Conservation (phyloP, 2,797 vertebrate genomes). For the Propithecus perrieri region DNA sequence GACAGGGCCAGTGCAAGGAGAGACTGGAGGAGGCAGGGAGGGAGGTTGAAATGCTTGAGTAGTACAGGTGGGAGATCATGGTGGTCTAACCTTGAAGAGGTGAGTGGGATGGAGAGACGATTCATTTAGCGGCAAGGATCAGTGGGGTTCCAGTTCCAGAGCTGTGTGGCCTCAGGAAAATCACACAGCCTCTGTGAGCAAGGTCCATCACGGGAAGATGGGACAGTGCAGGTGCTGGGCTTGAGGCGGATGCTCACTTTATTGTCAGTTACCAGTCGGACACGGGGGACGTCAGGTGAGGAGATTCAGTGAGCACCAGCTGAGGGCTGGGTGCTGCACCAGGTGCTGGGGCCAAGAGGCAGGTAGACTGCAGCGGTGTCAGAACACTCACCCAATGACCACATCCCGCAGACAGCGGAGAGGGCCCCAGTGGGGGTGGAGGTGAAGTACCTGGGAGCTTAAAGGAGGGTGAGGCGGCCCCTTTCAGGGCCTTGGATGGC, state of each 20-base stretch:
- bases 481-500: not conserved
- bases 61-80: not conserved
- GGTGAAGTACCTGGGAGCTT: not conserved
- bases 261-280: not conserved
- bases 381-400: not conserved
- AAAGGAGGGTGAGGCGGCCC: not conserved
- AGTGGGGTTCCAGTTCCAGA: not conserved
- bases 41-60: not conserved
- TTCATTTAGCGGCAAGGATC: not conserved
- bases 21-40: not conserved
- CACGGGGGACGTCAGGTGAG: not conserved
- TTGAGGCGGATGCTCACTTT: not conserved
- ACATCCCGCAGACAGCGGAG: not conserved
- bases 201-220: not conserved
- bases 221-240: not conserved
- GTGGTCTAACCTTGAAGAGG: conserved; percentile 15
- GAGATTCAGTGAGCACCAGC: not conserved
- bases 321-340: not conserved
- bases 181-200: not conserved
- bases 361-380: rapidly evolving
- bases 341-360: not conserved
- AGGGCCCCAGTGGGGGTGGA: no score
- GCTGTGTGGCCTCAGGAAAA: not conserved
- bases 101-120: not conserved
- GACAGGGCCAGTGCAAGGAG: not conserved